A percentile compares a stretch with the other conserved stretches of the same genome.
Evolutionary conservation across 2,113 vertebrate genomes (phyloP).

Genomic region (Dolichallabes microphthalmus): DNA sequence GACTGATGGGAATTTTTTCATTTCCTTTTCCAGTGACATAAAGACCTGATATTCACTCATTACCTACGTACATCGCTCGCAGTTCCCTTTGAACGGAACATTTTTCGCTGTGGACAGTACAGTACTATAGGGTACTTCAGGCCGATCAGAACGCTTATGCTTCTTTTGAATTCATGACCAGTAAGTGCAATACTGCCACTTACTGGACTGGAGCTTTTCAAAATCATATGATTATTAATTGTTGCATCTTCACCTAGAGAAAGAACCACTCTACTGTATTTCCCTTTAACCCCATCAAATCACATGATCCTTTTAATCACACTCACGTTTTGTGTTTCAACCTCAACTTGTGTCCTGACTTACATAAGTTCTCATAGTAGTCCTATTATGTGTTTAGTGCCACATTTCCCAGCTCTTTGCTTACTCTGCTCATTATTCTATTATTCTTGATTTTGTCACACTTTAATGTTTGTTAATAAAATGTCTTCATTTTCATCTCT

Average conservation of each 20-base stretch:
- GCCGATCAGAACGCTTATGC: too few relatives aligned
- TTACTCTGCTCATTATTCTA: not conserved
- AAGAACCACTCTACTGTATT: not conserved
- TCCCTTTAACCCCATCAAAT: not conserved
- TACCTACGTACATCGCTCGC: too few relatives aligned
- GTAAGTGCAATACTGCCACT: too few relatives aligned
- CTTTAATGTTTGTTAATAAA: not conserved
- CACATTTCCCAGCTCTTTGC: not conserved
- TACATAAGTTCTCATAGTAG: not conserved
- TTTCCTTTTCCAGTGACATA: too few relatives aligned
- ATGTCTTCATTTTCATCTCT: not conserved
- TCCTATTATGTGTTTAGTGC: not conserved
- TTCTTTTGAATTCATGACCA: too few relatives aligned
- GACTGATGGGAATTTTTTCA: too few relatives aligned
- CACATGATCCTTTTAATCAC: not conserved
- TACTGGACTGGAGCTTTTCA: too few relatives aligned
- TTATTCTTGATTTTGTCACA: not conserved
- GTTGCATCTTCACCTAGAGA: not conserved
- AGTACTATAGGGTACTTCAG: too few relatives aligned
- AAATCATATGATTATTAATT: not conserved
- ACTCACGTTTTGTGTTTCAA: too few relatives aligned
- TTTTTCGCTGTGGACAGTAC: too few relatives aligned
- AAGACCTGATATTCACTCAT: too few relatives aligned
- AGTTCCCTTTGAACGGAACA: too few relatives aligned
- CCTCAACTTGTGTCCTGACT: not conserved